Conservation (phyloP, 2,888 invertebrate species). For the Mimas tiliae region DNA sequence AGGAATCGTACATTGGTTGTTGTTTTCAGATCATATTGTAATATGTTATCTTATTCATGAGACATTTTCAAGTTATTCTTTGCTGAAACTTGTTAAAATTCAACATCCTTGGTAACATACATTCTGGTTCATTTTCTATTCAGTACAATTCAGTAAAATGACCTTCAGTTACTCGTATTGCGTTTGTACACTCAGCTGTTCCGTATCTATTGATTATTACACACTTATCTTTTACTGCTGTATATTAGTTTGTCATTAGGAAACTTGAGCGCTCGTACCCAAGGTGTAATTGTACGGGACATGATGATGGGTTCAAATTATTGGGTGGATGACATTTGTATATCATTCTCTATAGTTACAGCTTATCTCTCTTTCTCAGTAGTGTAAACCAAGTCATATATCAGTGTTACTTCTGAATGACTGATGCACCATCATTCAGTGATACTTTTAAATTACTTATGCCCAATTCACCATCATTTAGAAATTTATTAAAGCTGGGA, state of each 20-base stretch:
- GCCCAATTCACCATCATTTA: too few species aligned
- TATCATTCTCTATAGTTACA: too few species aligned
- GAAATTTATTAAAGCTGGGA: too few species aligned
- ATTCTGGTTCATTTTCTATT: not conserved
- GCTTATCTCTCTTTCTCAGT: too few species aligned
- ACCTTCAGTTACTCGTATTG: not conserved
- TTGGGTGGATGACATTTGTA: too few species aligned
- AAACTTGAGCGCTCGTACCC: not conserved
- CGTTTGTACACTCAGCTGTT: constrained; percentile 3
- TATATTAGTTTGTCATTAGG: not conserved
- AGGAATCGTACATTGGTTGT: too few species aligned
- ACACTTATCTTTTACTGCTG: not conserved
- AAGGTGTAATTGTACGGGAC: not conserved
- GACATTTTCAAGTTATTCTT: not conserved
- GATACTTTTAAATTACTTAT: too few species aligned
- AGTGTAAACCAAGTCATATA: too few species aligned
- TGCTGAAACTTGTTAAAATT: not conserved
- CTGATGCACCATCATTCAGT: too few species aligned
- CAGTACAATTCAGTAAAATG: not conserved
- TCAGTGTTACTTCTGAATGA: too few species aligned
- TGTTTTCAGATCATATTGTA: not conserved
- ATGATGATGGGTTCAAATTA: not conserved
- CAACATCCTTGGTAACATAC: not conserved
- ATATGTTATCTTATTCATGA: not conserved
- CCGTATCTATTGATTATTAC: not conserved